Base-by-base conservation (phyloP, 2,888 invertebrate genomes). In the Eucera pruinosa region DNA sequence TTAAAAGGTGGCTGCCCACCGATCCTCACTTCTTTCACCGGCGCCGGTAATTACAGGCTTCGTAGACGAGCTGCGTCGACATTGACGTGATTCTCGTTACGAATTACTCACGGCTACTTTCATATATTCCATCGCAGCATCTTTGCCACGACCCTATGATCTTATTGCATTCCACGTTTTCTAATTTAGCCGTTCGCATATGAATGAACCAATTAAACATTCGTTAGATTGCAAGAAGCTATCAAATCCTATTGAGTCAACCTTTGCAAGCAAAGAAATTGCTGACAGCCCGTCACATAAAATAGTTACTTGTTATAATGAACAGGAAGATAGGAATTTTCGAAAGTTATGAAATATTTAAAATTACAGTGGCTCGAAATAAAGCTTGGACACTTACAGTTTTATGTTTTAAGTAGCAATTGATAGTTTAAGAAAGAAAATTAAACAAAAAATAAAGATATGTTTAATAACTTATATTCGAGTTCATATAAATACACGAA, bases 11-110 rank as follows among this genome's bases (percentile, higher is more conserved):
- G 76, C 80, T 81, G 69, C 78, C 81, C 81, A 79, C 60, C 73
- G 74, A 73, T 71, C 62, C 71, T 64, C 79, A 69, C 27, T 54
- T 73, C 72, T 71, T 81, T 67, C 65, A 79, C 57, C 86, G 80
- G 80, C 79, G 72, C 81, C 84, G 64, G 84, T 84, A 84, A 84
- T 84, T 86, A 84, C 58, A 76, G 84, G 84, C 77, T 85, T 65
- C 76, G 57, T 41, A 54, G 60, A 67, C 62, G 43, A 57, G 60
- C 65, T 48, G 23, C 76, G 61, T 76, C 77, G 74, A 77, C 83
- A 81, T 83, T 78, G 80, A 73, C 75, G 85, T 75, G 85, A 81
- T 75, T 78, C 76, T 83, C 57, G 70, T 84, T 85, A 81, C 83
- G 50, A 58, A 52, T 67, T 71, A 66, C 71, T 70, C 78, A 25